Percentiles rank a stretch among this genome's conserved stretches.
Conservation (phyloP, 2,888 invertebrate genomes). For the Hydriomena furcata region DNA sequence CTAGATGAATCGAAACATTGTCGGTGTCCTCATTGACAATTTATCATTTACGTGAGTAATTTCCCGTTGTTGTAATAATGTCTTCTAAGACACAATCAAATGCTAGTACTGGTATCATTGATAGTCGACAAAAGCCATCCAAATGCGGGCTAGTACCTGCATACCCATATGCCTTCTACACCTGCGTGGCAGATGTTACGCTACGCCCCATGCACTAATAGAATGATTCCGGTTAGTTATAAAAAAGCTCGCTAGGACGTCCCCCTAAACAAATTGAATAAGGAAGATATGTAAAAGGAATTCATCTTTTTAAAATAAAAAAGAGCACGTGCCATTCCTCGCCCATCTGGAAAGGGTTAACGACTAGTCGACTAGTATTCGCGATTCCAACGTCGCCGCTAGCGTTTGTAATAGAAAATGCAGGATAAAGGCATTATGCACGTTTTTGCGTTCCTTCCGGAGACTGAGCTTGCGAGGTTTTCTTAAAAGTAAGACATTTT, state of each 20-base stretch:
- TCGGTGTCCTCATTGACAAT: no score
- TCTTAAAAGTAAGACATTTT: no score
- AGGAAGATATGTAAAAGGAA: slow-evolving; percentile 2
- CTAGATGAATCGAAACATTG: no score
- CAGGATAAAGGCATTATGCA: slow-evolving; percentile 1
- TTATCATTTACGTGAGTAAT: no score
- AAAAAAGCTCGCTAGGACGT: slow-evolving; percentile 17
- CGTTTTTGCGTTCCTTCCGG: no score
- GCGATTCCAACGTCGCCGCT: no score
- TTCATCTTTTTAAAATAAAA: slow-evolving; percentile 2
- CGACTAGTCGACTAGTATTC: slow-evolving; percentile 14
- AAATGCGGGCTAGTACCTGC: slow-evolving; percentile 28
- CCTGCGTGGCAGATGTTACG: slow-evolving; percentile 72
- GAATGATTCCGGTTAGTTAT: slow-evolving; percentile 21
- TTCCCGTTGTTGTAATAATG: no score
- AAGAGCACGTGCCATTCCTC: slow-evolving; percentile 15
- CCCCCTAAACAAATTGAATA: slow-evolving; percentile 12
- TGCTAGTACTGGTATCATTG: slow-evolving; percentile 2
- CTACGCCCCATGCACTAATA: slow-evolving; percentile 25
- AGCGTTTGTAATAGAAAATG: slow-evolving; percentile 11
- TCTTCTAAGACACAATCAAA: slow-evolving; percentile 5
- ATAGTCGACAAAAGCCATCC: slow-evolving; percentile 24
- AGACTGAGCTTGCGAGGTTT: no score
- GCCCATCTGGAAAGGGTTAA: slow-evolving; percentile 14
- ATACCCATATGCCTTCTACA: slow-evolving; percentile 43